Evolutionary conservation across 2,888 invertebrate genomes (phyloP).

Genomic region (Deroplatys truncata): DNA sequence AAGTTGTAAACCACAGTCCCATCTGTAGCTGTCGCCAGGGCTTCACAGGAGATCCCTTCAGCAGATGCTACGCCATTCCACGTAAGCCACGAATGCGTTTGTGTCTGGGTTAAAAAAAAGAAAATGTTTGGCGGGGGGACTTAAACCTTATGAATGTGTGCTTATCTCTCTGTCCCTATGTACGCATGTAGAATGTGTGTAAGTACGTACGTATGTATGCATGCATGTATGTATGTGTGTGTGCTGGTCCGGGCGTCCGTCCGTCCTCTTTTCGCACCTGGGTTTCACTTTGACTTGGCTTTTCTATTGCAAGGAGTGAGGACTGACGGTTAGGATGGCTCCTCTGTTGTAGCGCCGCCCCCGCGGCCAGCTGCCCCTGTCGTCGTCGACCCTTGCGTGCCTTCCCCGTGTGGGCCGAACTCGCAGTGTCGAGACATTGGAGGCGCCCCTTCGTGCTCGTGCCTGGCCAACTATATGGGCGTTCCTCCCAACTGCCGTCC

Average conservation of each 20-base stretch:
- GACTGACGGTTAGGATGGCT: slow-evolving; percentile 46
- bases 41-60: slow-evolving; percentile 73
- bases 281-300: neutral
- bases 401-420: slow-evolving; percentile 47
- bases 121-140: neutral
- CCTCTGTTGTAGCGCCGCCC: slow-evolving; percentile 57
- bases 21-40: slow-evolving; percentile 66
- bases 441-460: slow-evolving; percentile 40
- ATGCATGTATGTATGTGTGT: slow-evolving; percentile 41
- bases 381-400: slow-evolving; percentile 46
- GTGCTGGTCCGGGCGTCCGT: slow-evolving; percentile 50
- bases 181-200: too few relatives aligned
- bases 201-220: too few relatives aligned
- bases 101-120: neutral
- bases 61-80: slow-evolving; percentile 53
- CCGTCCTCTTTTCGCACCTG: slow-evolving; percentile 44
- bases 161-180: too few relatives aligned
- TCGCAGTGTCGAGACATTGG: slow-evolving; percentile 36
- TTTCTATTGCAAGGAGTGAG: neutral
- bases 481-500: slow-evolving; percentile 59
- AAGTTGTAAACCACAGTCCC: slow-evolving; percentile 70
- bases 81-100: slow-evolving; percentile 39
- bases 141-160: neutral
- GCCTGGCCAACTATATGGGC: slow-evolving; percentile 41
- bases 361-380: slow-evolving; percentile 32